These are phyloP conservation scores for Phyllostomus discolor DNA, from an alignment of 2,113 vertebrate species.

Conservation along the genomic window DNA sequence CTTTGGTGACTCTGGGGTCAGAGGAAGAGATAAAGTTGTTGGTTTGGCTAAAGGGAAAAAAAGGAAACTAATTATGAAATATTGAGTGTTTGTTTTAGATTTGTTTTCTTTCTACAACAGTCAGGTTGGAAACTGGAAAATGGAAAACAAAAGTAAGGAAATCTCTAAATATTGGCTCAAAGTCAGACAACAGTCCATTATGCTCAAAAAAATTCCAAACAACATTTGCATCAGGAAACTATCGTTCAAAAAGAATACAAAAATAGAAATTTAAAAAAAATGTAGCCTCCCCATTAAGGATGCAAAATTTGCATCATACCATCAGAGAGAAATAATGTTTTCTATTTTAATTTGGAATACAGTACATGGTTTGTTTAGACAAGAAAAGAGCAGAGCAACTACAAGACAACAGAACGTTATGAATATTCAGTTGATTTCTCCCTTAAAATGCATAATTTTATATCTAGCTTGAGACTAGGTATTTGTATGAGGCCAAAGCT, in stretches of 20 bases:
- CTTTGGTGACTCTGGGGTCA: constrained; percentile 99
- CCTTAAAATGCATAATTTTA: constrained; percentile 77
- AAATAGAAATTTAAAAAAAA: constrained; percentile 49
- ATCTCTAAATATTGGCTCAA: constrained; percentile 39
- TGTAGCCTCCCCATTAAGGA: constrained; percentile 37
- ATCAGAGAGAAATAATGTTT: constrained; percentile 74
- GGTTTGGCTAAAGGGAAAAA: constrained; percentile 95
- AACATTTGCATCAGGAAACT: constrained; percentile 40
- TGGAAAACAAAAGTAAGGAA: constrained; percentile 44
- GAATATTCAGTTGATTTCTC: constrained; percentile 85
- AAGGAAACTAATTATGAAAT: constrained; percentile 78
- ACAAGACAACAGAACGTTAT: constrained; percentile 81
- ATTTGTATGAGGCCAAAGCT: constrained; percentile 74
- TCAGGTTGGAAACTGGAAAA: constrained; percentile 48
- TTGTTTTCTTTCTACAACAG: constrained; percentile 62
- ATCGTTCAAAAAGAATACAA: constrained; percentile 47
- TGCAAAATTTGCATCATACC: constrained; percentile 66
- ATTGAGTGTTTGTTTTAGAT: constrained; percentile 56
- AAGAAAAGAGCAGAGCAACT: constrained; percentile 77
- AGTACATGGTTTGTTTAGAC: constrained; percentile 79
- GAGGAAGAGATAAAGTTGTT: constrained; percentile 99
- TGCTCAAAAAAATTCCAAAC: constrained; percentile 48
- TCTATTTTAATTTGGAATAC: constrained; percentile 77
- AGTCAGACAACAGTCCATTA: constrained; percentile 53
- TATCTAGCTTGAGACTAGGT: constrained; percentile 76